phyloP scores from a whole-genome alignment of 2,113 vertebrate species.

The Pipa parva region DNA sequence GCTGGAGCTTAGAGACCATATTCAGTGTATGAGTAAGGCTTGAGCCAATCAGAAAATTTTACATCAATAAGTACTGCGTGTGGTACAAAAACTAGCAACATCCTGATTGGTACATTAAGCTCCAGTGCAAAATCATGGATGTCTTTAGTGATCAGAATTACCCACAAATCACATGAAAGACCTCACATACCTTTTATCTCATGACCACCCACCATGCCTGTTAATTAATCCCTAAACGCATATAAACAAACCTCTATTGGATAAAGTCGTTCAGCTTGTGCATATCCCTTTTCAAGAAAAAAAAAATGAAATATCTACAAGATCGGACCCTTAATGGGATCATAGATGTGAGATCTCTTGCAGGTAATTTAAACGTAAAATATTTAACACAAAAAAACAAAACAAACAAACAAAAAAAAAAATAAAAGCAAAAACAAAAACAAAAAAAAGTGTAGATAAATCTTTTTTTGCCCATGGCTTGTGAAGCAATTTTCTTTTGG shows the following conservation, averaged over 20 bases:
- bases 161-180: not conserved
- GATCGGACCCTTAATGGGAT: conserved; percentile 12
- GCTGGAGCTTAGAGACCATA: not conserved
- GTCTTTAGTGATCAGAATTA: not conserved
- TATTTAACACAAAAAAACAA: conserved; percentile 21
- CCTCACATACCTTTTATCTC: not conserved
- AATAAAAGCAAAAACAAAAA: no score
- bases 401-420: no score
- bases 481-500: conserved; percentile 3
- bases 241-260: no score
- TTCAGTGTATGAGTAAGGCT: conserved; percentile 23
- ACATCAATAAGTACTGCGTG: conserved; percentile 10
- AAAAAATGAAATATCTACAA: conserved; percentile 1
- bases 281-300: not conserved
- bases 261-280: not conserved
- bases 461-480: conserved; percentile 14
- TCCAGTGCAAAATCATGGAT: conserved; percentile 33
- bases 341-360: conserved; percentile 11
- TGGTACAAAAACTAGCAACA: not conserved
- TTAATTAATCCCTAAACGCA: no score
- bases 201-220: no score
- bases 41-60: conserved; percentile 4
- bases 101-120: conserved; percentile 4
- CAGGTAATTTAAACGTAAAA: conserved; percentile 12
- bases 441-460: conserved; percentile 20